A percentile compares a stretch with the other conserved stretches of the same genome.
These are phyloP conservation scores for Alcis repandata DNA, from an alignment of 2,888 invertebrate species.

Conservation along the genomic window DNA sequence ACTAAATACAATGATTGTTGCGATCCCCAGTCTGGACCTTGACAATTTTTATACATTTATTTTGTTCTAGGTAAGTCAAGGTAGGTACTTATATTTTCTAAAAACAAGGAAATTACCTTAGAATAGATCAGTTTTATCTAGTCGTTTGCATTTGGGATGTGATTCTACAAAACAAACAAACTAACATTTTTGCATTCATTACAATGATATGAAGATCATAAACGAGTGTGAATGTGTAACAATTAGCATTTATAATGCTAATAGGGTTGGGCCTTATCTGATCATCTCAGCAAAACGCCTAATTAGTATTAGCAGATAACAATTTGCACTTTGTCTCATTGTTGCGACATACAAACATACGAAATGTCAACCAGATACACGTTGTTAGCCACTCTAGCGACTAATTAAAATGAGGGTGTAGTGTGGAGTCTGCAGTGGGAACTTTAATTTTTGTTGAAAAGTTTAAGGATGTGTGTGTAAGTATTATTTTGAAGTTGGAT, in stretches of 20 bases:
- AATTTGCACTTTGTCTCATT: constrained; percentile 70
- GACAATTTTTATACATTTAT: too few species aligned
- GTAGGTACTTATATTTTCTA: too few species aligned
- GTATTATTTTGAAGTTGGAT: too few species aligned
- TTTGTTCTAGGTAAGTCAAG: too few species aligned
- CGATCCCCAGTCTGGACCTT: too few species aligned
- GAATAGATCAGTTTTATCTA: too few species aligned
- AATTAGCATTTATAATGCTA: constrained; percentile 8
- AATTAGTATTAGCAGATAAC: constrained; percentile 73
- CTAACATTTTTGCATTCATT: too few species aligned
- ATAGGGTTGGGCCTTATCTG: constrained; percentile 37
- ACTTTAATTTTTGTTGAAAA: background rate
- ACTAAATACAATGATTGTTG: too few species aligned
- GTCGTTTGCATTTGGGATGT: too few species aligned
- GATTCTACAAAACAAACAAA: background rate
- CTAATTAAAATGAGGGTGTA: constrained; percentile 68
- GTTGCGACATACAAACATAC: constrained; percentile 74
- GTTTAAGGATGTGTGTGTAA: background rate
- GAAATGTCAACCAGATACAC: constrained; percentile 77
- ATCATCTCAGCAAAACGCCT: constrained; percentile 56
- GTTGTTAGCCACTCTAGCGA: constrained; percentile 65
- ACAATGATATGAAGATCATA: background rate
- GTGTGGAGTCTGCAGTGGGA: constrained; percentile 29
- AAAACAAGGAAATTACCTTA: too few species aligned
- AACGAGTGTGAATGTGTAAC: background rate